Evolutionary conservation across 2,888 invertebrate species (phyloP).

Genomic region (Heliconius erato): DNA sequence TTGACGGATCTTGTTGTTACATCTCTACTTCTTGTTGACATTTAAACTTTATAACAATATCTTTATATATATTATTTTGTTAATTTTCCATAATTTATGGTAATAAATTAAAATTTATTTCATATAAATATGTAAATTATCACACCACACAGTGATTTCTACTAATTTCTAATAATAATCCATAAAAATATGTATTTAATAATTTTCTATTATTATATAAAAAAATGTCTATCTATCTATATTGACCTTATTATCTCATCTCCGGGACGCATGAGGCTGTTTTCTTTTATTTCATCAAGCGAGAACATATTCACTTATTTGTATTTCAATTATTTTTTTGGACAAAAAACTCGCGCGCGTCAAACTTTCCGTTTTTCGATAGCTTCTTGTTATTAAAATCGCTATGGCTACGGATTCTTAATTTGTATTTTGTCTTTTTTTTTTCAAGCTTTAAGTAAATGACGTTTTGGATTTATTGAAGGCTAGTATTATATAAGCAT

Average conservation of each 20-base stretch:
- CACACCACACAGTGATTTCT: neutral
- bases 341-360: constrained; percentile 74
- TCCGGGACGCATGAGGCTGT: constrained; percentile 74
- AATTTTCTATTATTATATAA: neutral
- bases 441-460: neutral
- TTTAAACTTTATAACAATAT: too few species aligned
- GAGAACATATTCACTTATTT: constrained; percentile 83
- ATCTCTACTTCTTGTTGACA: too few species aligned
- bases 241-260: constrained; percentile 81
- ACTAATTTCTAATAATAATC: too few species aligned
- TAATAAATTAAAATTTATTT: neutral
- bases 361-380: constrained; percentile 71
- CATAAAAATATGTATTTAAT: neutral
- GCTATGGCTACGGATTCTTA: constrained; percentile 69
- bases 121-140: neutral
- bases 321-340: constrained; percentile 79
- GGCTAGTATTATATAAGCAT: constrained; percentile 33
- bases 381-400: constrained; percentile 71
- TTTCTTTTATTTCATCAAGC: constrained; percentile 83
- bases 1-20: too few species aligned
- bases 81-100: too few species aligned
- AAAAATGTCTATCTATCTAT: neutral
- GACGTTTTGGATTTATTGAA: constrained; percentile 35
- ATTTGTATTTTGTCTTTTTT: constrained; percentile 61
- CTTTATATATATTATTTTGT: too few species aligned